phyloP scores from a whole-genome alignment of 1,140 invertebrate species.

The Drosophila persimilis region DNA sequence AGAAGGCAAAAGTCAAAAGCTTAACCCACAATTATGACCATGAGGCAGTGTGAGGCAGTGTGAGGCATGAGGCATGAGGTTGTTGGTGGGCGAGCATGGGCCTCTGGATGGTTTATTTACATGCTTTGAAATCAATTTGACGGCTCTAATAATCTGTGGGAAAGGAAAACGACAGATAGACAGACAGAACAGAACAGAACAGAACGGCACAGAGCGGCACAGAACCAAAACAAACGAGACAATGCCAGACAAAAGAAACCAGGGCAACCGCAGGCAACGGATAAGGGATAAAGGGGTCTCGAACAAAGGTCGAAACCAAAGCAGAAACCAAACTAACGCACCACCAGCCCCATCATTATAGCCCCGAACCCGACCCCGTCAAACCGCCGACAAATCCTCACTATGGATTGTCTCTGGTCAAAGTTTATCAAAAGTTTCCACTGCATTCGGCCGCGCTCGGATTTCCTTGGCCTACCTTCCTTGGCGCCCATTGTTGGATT shows the following conservation, averaged over 20 bases:
- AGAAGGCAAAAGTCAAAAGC: constrained; percentile 22
- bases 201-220: constrained; percentile 3
- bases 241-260: constrained; percentile 53
- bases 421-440: constrained; percentile 5
- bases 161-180: not conserved
- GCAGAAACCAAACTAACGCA: constrained; percentile 28
- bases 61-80: not conserved
- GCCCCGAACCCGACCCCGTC: no score
- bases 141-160: constrained; percentile 49
- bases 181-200: constrained; percentile 19
- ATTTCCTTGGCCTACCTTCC: constrained; percentile 18
- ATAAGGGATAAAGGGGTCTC: constrained; percentile 19
- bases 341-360: not conserved
- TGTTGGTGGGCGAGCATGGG: no score
- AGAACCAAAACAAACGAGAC: constrained; percentile 26
- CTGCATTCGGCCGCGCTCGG: not conserved
- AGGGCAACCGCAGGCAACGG: constrained; percentile 34
- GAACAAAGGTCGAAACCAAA: constrained; percentile 37
- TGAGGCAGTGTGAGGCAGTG: not conserved
- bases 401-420: constrained; percentile 7
- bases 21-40: constrained; percentile 36
- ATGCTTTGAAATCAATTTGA: constrained; percentile 68
- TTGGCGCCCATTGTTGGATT: not conserved
- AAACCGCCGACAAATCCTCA: constrained; percentile 1
- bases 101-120: constrained; percentile 37